phyloP scores from a whole-genome alignment of 1,140 invertebrate genomes.

The Asbolus verrucosus region DNA sequence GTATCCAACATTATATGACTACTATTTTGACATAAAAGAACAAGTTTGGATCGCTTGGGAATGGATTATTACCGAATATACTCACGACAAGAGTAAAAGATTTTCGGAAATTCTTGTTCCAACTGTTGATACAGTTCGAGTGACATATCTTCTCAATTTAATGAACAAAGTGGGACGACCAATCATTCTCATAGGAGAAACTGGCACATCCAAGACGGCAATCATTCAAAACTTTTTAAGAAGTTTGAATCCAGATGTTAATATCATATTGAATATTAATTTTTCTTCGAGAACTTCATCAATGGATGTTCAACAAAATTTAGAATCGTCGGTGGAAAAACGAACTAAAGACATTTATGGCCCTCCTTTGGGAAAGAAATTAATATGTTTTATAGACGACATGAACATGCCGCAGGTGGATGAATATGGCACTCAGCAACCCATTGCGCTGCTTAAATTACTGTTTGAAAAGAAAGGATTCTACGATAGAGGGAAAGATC shows the following conservation, averaged over 20 bases:
- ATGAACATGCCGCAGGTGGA: constrained; percentile 93
- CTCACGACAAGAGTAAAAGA: constrained; percentile 76
- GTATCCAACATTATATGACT: constrained; percentile 82
- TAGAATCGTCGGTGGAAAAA: constrained; percentile 90
- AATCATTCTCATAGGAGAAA: constrained; percentile 87
- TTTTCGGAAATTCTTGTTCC: constrained; percentile 90
- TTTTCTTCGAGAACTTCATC: constrained; percentile 92
- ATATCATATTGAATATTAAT: constrained; percentile 83
- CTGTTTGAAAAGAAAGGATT: constrained; percentile 87
- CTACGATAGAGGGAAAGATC: constrained; percentile 89
- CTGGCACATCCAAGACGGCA: constrained; percentile 91
- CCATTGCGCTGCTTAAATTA: constrained; percentile 89
- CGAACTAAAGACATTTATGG: constrained; percentile 90
- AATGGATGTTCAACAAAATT: constrained; percentile 86
- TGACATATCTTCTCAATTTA: constrained; percentile 81
- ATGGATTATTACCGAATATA: constrained; percentile 79
- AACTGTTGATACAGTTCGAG: constrained; percentile 85
- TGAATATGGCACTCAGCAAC: constrained; percentile 92
- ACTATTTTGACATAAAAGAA: constrained; percentile 78
- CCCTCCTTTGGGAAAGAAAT: constrained; percentile 85
- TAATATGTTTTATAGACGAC: constrained; percentile 92
- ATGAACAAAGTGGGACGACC: constrained; percentile 84
- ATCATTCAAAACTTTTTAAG: constrained; percentile 85
- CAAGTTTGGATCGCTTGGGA: constrained; percentile 88
- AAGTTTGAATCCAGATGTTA: constrained; percentile 75